A percentile compares a stretch with the other conserved stretches of the same genome.
These are phyloP conservation scores for Nomada ruficornis DNA, from an alignment of 2,888 invertebrate species.

Conservation along the genomic window DNA sequence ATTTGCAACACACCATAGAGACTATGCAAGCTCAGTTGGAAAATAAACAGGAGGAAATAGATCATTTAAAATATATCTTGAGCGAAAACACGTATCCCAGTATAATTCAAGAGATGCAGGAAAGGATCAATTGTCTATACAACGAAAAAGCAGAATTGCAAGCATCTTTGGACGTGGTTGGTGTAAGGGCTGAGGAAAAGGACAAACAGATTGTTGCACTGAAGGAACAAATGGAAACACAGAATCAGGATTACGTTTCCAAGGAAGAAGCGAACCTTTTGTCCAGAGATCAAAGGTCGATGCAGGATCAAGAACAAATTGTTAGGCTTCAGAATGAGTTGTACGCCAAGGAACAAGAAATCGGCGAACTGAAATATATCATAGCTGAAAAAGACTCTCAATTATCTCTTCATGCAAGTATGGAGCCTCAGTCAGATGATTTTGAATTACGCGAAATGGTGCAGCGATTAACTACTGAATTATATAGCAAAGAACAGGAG, in stretches of 20 bases:
- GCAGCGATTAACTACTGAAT: slow-evolving; percentile 69
- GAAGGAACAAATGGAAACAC: slow-evolving; percentile 55
- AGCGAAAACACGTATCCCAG: slow-evolving; percentile 81
- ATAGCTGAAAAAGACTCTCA: slow-evolving; percentile 76
- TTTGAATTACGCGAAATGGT: slow-evolving; percentile 68
- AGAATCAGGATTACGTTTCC: slow-evolving; percentile 55
- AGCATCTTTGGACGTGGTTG: slow-evolving; percentile 68
- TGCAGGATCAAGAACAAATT: slow-evolving; percentile 73
- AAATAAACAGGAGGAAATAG: slow-evolving; percentile 90
- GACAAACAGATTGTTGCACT: slow-evolving; percentile 69
- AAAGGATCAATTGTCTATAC: slow-evolving; percentile 77
- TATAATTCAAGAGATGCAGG: slow-evolving; percentile 82
- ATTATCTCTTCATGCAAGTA: slow-evolving; percentile 66
- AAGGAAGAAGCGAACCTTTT: slow-evolving; percentile 52
- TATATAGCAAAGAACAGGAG: slow-evolving; percentile 74
- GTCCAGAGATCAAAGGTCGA: slow-evolving; percentile 54
- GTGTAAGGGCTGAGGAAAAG: slow-evolving; percentile 69
- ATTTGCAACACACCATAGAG: slow-evolving; percentile 62
- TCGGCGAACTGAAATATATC: slow-evolving; percentile 73
- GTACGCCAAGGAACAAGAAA: slow-evolving; percentile 74
- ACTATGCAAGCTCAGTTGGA: slow-evolving; percentile 82
- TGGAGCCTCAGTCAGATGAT: slow-evolving; percentile 72
- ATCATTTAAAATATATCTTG: slow-evolving; percentile 89
- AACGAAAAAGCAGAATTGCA: slow-evolving; percentile 76
- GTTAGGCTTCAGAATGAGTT: slow-evolving; percentile 75